Conservation (phyloP, 2,113 vertebrate genomes). For the Semnopithecus entellus region DNA sequence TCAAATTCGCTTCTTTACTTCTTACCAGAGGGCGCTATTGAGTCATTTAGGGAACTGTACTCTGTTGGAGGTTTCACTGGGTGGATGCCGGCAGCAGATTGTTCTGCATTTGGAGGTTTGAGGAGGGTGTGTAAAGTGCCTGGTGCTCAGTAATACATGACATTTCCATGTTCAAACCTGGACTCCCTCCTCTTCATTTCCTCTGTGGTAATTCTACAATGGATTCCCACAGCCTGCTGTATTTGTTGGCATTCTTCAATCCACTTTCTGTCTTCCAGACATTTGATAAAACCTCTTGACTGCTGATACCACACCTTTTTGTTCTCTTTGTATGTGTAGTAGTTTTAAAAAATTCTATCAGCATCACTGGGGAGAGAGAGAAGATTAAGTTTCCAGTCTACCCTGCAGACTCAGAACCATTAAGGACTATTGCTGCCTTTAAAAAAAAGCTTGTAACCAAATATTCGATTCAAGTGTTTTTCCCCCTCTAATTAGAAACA, state of each 20-base stretch:
- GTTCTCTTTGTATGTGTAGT: not conserved
- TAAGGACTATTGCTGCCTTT: not conserved
- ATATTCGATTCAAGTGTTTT: not conserved
- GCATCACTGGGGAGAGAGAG: not conserved
- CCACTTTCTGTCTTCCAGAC: not conserved
- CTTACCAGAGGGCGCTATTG: not conserved
- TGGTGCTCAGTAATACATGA: not conserved
- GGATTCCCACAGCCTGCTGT: not conserved
- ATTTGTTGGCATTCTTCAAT: not conserved
- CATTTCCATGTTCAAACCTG: not conserved
- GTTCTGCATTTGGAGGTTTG: not conserved
- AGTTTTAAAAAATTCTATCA: not conserved
- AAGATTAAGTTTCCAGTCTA: not conserved
- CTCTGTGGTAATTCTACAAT: not conserved
- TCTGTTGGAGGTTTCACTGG: not conserved
- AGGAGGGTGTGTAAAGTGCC: not conserved
- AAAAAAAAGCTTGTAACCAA: not conserved
- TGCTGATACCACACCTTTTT: not conserved
- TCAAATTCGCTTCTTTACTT: not conserved
- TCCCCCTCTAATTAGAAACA: not conserved
- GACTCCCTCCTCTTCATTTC: not conserved
- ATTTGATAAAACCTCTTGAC: not conserved
- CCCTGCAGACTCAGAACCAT: not conserved
- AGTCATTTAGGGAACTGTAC: not conserved
- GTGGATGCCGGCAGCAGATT: not conserved